Base-by-base conservation (phyloP, 2,888 invertebrate species). In the Lycocerus yunnanus region DNA sequence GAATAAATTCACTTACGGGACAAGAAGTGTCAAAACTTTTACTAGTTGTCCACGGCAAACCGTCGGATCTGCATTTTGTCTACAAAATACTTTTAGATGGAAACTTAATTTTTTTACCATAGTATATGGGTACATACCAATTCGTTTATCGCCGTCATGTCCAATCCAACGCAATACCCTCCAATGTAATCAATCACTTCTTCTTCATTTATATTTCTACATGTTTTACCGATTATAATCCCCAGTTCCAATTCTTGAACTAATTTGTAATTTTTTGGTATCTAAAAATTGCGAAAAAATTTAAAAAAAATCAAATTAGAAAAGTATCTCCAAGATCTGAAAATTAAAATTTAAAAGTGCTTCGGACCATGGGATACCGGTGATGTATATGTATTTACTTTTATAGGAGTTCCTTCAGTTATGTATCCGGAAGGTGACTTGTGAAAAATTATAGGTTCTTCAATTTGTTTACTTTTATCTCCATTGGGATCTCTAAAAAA, bases 21-120 rank as follows among this genome's bases (percentile, higher is more conserved):
- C 94, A 94, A 0, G 94, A 90, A 0, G 93, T 93, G 84, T 95
- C 94, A 82, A 95, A 95, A 2, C 93, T 92, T 87, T 95, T 95
- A 1, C 93, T 92, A 69, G 94, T 83, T 13, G 89, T 89, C 95
- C 95, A 95, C 0, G 94, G 93, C 43, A 89, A 88, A 0, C 94
- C 93, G 74, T 90, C 89, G 61, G 89, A 87, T 24, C 89, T 86
- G 10, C 89, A 89, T 66, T 82, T 83, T 20, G 85, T 83, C 89
- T 89, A 75, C 5, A 82, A 82, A 15, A 16, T 16, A 24, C 10
- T 10, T 10, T 24, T 24, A 24, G 10, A 24, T 2, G 9, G 2
- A 18, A 14, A 65, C 14, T 65, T 0, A 66, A 27, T 21, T 21
- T 43, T 27, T 43, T 24, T 24, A 24, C 21, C 21, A 20, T 20